Conservation (phyloP, 2,888 invertebrate genomes). For the Melieria picta region DNA sequence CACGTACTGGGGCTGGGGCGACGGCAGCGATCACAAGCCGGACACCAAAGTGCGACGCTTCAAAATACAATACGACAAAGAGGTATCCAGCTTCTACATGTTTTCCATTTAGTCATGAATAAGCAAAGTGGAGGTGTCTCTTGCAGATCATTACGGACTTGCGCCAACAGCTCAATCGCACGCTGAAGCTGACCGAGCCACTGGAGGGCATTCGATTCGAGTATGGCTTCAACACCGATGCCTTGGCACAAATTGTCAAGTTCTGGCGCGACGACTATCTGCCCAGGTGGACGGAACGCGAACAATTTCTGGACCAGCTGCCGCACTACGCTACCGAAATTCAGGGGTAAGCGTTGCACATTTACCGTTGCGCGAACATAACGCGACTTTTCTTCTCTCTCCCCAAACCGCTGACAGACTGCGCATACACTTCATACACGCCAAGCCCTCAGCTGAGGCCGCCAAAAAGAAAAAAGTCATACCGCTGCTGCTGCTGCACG, state of each 20-base stretch:
- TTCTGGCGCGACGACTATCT: slow-evolving; percentile 85
- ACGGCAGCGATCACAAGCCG: slow-evolving; percentile 53
- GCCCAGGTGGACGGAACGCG: slow-evolving; percentile 73
- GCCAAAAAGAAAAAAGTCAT: slow-evolving; percentile 65
- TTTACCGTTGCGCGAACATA: not conserved
- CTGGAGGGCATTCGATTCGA: slow-evolving; percentile 76
- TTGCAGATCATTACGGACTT: slow-evolving; percentile 68
- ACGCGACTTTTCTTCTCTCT: too few species aligned
- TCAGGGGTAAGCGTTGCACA: slow-evolving; percentile 67
- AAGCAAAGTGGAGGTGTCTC: not conserved
- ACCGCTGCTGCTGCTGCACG: slow-evolving; percentile 80
- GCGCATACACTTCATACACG: slow-evolving; percentile 79
- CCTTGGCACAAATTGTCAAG: slow-evolving; percentile 73
- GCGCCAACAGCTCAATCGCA: slow-evolving; percentile 70
- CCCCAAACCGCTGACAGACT: slow-evolving; percentile 45
- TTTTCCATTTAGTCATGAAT: not conserved
- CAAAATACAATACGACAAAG: slow-evolving; percentile 45
- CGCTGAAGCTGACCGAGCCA: slow-evolving; percentile 69
- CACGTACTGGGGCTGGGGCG: slow-evolving; percentile 63
- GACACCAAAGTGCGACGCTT: slow-evolving; percentile 57
- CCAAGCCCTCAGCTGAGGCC: slow-evolving; percentile 66
- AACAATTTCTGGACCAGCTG: slow-evolving; percentile 75
- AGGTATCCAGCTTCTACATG: slow-evolving; percentile 38
- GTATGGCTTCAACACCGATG: slow-evolving; percentile 83
- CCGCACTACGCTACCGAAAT: slow-evolving; percentile 81